Evolutionary conservation across 1,140 invertebrate genomes (phyloP).

Genomic region (Drusus annulatus): DNA sequence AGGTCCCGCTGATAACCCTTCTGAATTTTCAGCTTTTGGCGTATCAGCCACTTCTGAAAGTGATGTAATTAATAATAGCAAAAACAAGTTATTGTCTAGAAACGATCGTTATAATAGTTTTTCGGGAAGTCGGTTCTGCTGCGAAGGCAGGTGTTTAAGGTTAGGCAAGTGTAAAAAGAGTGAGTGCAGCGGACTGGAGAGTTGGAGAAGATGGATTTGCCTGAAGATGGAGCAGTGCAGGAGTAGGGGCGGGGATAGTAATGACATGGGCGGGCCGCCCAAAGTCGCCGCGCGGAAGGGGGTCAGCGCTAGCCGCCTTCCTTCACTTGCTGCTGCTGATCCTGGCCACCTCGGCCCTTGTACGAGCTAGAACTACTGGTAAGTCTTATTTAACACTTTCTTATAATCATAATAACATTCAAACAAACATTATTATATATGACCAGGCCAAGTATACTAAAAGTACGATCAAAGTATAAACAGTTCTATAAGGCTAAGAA

Average conservation of each 20-base stretch:
- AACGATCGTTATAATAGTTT: constrained; percentile 9
- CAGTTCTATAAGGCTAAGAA: no score
- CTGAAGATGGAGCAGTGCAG: constrained; percentile 7
- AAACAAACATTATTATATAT: no score
- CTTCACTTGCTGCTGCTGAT: constrained; percentile 10
- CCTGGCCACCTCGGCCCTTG: neutral
- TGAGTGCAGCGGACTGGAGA: constrained; percentile 11
- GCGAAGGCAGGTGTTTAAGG: constrained; percentile 15
- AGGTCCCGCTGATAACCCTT: neutral
- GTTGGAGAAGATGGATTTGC: constrained; percentile 39
- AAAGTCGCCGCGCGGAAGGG: constrained; percentile 19
- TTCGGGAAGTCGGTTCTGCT: neutral
- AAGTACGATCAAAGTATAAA: no score
- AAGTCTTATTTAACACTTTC: constrained; percentile 1
- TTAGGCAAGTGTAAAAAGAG: constrained; percentile 9
- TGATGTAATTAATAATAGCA: constrained; percentile 7
- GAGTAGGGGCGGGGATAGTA: constrained; percentile 3
- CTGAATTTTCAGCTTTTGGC: neutral
- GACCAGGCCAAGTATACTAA: no score
- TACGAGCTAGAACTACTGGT: constrained; percentile 24
- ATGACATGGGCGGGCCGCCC: neutral
- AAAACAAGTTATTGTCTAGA: constrained; percentile 10
- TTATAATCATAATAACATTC: no score
- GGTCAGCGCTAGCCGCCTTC: constrained; percentile 8
- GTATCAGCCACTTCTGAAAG: neutral